These are phyloP conservation scores for Hycleus phaleratus DNA, from an alignment of 1,140 invertebrate species.

Conservation along the genomic window DNA sequence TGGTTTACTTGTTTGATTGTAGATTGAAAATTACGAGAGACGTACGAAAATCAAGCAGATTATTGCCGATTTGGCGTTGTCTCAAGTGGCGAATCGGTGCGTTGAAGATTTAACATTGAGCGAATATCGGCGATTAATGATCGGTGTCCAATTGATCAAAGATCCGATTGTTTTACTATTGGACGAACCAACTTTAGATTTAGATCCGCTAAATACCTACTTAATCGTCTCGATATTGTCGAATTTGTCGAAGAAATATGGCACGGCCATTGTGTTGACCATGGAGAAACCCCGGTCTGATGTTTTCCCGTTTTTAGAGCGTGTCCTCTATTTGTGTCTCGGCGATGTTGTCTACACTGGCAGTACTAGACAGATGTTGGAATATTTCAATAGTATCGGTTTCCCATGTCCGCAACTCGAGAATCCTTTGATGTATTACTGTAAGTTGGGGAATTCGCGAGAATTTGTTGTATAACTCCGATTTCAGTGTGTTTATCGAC, in stretches of 20 bases:
- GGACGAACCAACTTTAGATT: conserved; percentile 84
- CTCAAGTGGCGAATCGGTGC: conserved; percentile 74
- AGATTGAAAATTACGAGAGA: conserved; percentile 58
- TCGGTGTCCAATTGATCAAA: conserved; percentile 80
- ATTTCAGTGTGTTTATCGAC: conserved; percentile 79
- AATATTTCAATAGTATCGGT: conserved; percentile 85
- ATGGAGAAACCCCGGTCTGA: conserved; percentile 91
- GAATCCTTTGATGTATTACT: conserved; percentile 89
- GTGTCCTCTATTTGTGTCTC: conserved; percentile 74
- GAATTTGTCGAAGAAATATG: conserved; percentile 84
- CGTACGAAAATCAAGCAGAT: conserved; percentile 74
- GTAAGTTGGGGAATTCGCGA: conserved; percentile 50
- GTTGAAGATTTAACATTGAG: conserved; percentile 72
- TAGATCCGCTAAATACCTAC: conserved; percentile 87
- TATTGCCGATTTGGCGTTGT: conserved; percentile 80
- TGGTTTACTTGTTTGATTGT: not conserved
- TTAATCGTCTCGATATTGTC: conserved; percentile 86
- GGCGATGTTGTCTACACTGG: conserved; percentile 88
- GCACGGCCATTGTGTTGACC: conserved; percentile 78
- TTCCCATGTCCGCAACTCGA: conserved; percentile 89
- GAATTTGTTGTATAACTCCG: not conserved
- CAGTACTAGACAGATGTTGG: conserved; percentile 78
- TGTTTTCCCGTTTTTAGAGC: conserved; percentile 84
- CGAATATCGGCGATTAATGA: conserved; percentile 75
- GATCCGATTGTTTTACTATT: conserved; percentile 81